Percentiles rank a stretch among this genome's conserved stretches.
These are phyloP conservation scores for Galemys pyrenaicus DNA, from an alignment of 2,113 vertebrate genomes.

Conservation along the genomic window DNA sequence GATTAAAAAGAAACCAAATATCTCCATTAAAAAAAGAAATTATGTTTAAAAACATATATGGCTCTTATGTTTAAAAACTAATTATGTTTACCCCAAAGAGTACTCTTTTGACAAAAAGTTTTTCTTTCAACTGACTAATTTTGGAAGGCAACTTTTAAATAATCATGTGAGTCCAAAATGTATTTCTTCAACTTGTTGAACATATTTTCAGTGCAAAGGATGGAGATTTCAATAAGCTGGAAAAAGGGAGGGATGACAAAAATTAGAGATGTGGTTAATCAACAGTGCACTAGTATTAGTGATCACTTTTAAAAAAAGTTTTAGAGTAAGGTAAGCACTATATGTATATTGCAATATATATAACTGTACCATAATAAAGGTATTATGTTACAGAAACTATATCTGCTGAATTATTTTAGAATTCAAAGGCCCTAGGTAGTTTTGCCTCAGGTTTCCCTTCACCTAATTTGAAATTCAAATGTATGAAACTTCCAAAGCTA, in stretches of 20 bases:
- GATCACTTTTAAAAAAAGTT: constrained; percentile 14
- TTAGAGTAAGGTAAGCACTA: constrained; percentile 46
- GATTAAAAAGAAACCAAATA: constrained; percentile 76
- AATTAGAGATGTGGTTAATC: background rate
- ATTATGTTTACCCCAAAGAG: background rate
- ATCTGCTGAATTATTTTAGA: constrained; percentile 62
- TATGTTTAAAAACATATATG: too few species aligned
- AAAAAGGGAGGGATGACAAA: background rate
- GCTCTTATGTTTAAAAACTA: too few species aligned
- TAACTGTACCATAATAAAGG: constrained; percentile 45
- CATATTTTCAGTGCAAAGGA: constrained; percentile 7
- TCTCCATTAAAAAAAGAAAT: constrained; percentile 63
- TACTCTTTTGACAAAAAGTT: background rate
- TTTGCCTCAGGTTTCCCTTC: constrained; percentile 77
- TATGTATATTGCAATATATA: background rate
- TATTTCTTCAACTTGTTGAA: constrained; percentile 26
- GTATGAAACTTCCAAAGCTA: constrained; percentile 80
- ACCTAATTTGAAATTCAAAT: constrained; percentile 85
- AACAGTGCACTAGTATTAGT: constrained; percentile 3
- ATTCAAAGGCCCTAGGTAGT: constrained; percentile 72
- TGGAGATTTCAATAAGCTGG: background rate
- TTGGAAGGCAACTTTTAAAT: constrained; percentile 20
- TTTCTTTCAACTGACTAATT: constrained; percentile 33
- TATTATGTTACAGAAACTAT: background rate
- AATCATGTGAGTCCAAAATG: background rate